Evolutionary conservation across 2,797 vertebrate species (phyloP).

Genomic region (Melanotaenia pygmaea): DNA sequence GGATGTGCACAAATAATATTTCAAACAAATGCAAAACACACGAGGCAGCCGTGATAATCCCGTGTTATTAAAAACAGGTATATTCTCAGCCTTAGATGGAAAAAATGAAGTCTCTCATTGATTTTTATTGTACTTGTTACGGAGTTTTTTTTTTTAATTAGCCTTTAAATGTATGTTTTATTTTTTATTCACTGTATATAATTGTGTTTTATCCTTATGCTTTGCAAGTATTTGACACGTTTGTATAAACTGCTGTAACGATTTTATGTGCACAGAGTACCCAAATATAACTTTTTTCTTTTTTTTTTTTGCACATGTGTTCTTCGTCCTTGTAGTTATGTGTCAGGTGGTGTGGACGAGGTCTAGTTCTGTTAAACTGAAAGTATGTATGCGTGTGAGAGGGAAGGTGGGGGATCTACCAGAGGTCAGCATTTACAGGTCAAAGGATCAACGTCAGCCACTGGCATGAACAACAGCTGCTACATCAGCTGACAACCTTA

Average conservation of each 20-base stretch:
- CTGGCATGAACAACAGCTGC: conserved; percentile 70
- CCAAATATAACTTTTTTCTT: not conserved
- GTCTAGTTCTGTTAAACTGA: conserved; percentile 35
- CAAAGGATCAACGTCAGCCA: conserved; percentile 62
- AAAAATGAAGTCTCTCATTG: too few species aligned
- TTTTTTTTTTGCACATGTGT: not conserved
- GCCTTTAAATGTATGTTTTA: too few species aligned
- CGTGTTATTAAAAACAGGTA: too few species aligned
- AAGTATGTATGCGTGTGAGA: conserved; percentile 9
- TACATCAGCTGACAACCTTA: conserved; percentile 49
- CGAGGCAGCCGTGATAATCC: too few species aligned
- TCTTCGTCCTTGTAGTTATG: conserved; percentile 22
- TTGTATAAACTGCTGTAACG: not conserved
- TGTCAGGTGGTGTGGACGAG: conserved; percentile 41
- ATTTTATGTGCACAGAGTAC: not conserved
- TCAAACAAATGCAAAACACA: too few species aligned
- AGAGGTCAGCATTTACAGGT: conserved; percentile 68
- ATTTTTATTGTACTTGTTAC: too few species aligned
- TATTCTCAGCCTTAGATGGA: too few species aligned
- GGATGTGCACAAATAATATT: too few species aligned
- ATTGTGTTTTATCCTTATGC: too few species aligned
- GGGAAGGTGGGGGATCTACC: conserved; percentile 1
- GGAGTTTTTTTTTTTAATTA: too few species aligned
- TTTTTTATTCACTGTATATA: too few species aligned
- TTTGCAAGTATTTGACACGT: not conserved